phyloP scores from a whole-genome alignment of 2,113 vertebrate genomes.

The Polyodon spathula region DNA sequence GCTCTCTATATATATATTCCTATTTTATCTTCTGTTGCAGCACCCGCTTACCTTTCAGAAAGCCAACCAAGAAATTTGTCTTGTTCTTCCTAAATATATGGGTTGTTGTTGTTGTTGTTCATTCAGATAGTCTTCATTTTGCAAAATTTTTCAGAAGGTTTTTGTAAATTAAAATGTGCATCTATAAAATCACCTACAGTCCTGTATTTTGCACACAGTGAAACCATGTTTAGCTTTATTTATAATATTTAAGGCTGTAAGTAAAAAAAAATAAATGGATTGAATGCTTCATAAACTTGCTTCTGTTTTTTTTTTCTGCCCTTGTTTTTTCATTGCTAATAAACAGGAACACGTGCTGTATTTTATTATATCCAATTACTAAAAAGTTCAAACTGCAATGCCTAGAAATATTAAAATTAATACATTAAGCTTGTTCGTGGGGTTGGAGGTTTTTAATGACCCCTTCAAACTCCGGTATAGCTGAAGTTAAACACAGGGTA shows the following conservation, averaged over 20 bases:
- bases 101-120: constrained; percentile 28
- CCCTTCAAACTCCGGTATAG: too few species aligned
- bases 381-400: too few species aligned
- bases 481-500: too few species aligned
- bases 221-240: constrained; percentile 69
- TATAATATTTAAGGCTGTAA: constrained; percentile 77
- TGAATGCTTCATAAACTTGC: constrained; percentile 62
- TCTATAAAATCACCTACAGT: constrained; percentile 52
- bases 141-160: constrained; percentile 27
- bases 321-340: neutral
- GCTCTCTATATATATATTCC: constrained; percentile 42
- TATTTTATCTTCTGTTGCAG: constrained; percentile 78
- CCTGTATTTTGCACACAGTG: constrained; percentile 63
- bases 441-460: too few species aligned
- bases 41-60: constrained; percentile 56
- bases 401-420: too few species aligned
- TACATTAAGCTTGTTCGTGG: too few species aligned
- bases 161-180: constrained; percentile 36
- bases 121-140: constrained; percentile 27
- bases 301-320: constrained; percentile 60
- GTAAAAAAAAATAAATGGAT: constrained; percentile 83
- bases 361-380: neutral
- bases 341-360: neutral
- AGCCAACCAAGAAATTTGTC: constrained; percentile 65
- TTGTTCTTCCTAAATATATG: constrained; percentile 42